Evolutionary conservation across 2,797 vertebrate species (phyloP).

Genomic region (Aselliscus stoliczkanus): DNA sequence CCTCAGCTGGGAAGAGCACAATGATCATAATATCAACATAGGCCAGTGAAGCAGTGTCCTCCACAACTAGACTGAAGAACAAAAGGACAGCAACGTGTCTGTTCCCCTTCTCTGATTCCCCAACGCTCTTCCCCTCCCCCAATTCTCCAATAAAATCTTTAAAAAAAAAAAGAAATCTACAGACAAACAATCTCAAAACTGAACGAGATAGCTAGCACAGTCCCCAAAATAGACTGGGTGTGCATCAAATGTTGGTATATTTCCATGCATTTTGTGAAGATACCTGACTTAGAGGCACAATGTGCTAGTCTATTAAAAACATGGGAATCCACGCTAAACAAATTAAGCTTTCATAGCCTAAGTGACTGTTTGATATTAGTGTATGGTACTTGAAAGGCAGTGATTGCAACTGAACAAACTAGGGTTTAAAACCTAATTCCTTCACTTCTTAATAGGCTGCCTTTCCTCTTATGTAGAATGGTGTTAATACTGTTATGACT

Average conservation of each 20-base stretch:
- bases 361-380: neutral
- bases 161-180: neutral
- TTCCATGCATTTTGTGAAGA: neutral
- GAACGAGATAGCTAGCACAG: neutral
- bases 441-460: neutral
- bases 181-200: neutral
- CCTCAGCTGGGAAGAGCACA: too few relatives aligned
- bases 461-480: neutral
- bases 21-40: too few relatives aligned
- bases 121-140: too few relatives aligned
- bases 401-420: neutral
- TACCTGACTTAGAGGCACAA: neutral
- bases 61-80: too few relatives aligned
- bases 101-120: too few relatives aligned
- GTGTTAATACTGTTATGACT: neutral
- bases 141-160: too few relatives aligned
- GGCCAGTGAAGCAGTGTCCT: too few relatives aligned
- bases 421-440: neutral
- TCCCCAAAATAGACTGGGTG: too few relatives aligned
- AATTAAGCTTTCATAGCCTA: neutral
- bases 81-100: too few relatives aligned
- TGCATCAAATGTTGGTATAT: neutral
- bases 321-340: too few relatives aligned
- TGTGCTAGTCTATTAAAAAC: neutral
- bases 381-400: neutral